phyloP scores from a whole-genome alignment of 2,888 invertebrate species.

The Psococerastis gibbosa region DNA sequence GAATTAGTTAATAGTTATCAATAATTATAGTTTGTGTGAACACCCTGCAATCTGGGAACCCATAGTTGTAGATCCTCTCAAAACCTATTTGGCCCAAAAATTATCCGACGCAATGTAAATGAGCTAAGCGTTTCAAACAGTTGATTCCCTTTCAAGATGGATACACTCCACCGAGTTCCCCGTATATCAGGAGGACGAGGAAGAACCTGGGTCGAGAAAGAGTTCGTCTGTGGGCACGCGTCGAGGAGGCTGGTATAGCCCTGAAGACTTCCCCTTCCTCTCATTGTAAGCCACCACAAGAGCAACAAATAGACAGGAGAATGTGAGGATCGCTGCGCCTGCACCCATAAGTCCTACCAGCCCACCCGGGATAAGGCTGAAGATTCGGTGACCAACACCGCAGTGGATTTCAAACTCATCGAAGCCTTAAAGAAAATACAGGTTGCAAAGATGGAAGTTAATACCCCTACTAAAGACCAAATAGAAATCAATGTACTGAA shows the following conservation, averaged over 20 bases:
- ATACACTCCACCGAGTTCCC: constrained; percentile 81
- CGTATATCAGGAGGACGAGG: constrained; percentile 68
- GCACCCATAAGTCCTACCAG: constrained; percentile 12
- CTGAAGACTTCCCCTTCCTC: constrained; percentile 8
- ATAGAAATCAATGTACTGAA: no score
- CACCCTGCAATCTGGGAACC: no score
- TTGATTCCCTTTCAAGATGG: constrained; percentile 83
- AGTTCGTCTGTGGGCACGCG: constrained; percentile 50
- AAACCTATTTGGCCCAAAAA: no score
- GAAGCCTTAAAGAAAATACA: no score
- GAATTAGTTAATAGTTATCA: no score
- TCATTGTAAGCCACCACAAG: not conserved
- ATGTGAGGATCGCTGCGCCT: constrained; percentile 9
- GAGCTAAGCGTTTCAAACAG: constrained; percentile 69
- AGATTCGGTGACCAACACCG: constrained; percentile 26
- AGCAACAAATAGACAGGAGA: constrained; percentile 1
- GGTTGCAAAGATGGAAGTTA: no score
- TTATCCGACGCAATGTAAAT: no score
- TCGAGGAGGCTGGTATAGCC: constrained; percentile 20
- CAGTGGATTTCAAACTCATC: constrained; percentile 53
- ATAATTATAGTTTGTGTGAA: no score
- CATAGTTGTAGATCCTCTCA: no score
- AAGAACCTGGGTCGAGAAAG: constrained; percentile 39
- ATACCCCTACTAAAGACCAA: no score
- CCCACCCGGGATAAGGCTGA: constrained; percentile 10